Evolutionary conservation across 2,797 vertebrate genomes (phyloP), one percentile per base, ranked within the genome.

Genomic region (Phoeniculus purpureus): DNA sequence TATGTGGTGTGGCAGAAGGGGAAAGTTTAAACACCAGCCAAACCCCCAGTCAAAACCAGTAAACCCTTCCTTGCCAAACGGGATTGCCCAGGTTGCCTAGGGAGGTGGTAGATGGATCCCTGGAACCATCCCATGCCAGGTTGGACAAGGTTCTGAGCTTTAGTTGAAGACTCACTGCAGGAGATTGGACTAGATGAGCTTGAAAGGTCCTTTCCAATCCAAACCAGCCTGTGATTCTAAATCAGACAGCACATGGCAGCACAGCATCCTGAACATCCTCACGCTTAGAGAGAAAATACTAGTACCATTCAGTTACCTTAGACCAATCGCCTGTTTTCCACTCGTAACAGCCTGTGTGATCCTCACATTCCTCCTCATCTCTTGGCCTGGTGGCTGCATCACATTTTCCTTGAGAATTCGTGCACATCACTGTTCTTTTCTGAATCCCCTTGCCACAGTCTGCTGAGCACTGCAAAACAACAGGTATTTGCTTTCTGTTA

Each of bases 321-420:
- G 99, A 99, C 99, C 99, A 99, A 43, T 99, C 98, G n/a, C 99
- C 99, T 0, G 98, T 99, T 95, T 98, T 99, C 99, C 99, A 99
- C 77, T 99, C 98, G 0, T 98, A 99, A 90, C 99, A 99, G 90
- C 97, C 98, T 0, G 98, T 98, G 95, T 98, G 97, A 94, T 99
- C 98, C 91, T 99, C 98, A 6, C 99, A 99, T 7, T 95, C 93
- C 61, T 99, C 98, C 94, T 98, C 97, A 0, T 98, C 97, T 34
- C 95, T 94, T 0, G 99, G 99, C 85, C 97, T 97, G 14, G 97
- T 98, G 68, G 98, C 95, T 3, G 98, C 97, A 29, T 99, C 98
- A 83, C 99, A 99, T 21, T 97, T 98, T 20, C 98, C 98, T 93
- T 98, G 98, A 7, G 98, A 98, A 95, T 99, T 99, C 78, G 98